A percentile compares a stretch with the other conserved stretches of the same genome.
phyloP scores from a whole-genome alignment of 2,888 invertebrate species.

The Steinernema carpocapsae region DNA sequence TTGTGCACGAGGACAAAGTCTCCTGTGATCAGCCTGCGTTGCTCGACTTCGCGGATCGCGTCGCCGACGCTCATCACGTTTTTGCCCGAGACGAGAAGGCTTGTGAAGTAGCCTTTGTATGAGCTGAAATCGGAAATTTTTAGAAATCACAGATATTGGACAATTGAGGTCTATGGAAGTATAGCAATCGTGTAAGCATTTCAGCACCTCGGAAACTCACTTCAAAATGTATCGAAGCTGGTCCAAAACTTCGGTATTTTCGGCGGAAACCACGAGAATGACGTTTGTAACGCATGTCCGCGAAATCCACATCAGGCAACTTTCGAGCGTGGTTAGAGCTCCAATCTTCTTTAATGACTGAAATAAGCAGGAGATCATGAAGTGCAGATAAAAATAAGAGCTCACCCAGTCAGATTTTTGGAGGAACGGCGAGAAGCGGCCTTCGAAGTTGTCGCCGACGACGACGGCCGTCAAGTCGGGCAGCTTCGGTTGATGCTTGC shows the following conservation, averaged over 20 bases:
- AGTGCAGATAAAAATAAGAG: not conserved
- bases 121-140: not conserved
- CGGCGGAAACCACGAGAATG: not conserved
- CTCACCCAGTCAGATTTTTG: not conserved
- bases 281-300: not conserved
- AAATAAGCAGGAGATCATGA: not conserved
- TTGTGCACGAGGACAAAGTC: constrained; percentile 61
- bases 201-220: not conserved
- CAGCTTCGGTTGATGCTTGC: not conserved
- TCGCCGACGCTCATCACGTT: constrained; percentile 55
- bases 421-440: constrained; percentile 45
- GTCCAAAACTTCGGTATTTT: not conserved
- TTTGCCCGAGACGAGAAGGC: constrained; percentile 42
- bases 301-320: not conserved
- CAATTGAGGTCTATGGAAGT: too few relatives aligned
- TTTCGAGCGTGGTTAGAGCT: constrained; percentile 1
- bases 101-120: not conserved
- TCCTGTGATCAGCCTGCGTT: constrained; percentile 49
- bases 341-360: not conserved
- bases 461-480: constrained; percentile 46
- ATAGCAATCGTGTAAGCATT: not conserved
- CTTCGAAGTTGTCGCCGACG: constrained; percentile 49
- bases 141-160: too few relatives aligned
- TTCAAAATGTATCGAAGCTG: not conserved
- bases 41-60: constrained; percentile 56